Evolutionary conservation across 2,797 vertebrate species (phyloP).

Genomic region (Hyperoplus lanceolatus): DNA sequence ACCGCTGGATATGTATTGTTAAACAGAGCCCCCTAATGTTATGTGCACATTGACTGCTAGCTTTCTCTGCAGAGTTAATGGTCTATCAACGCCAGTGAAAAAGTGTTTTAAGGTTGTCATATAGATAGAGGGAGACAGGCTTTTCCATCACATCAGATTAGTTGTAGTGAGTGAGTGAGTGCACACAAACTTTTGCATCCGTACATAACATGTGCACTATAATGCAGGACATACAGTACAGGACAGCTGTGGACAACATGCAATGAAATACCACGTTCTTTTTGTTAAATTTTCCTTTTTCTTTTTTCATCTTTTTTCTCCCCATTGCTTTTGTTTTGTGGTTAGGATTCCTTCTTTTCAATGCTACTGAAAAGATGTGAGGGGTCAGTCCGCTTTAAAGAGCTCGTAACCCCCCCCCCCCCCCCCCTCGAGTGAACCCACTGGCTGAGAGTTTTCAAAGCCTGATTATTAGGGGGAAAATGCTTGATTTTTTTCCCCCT

Average conservation of each 20-base stretch:
- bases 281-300: background rate
- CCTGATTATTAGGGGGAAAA: no score
- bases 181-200: no score
- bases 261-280: background rate
- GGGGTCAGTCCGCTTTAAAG: background rate
- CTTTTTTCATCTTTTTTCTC: background rate
- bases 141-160: no score
- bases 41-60: background rate
- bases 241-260: background rate
- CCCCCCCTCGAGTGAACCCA: background rate
- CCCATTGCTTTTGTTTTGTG: no score
- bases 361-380: slow-evolving; percentile 6
- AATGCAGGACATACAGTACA: no score
- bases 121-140: no score
- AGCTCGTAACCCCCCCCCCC: background rate
- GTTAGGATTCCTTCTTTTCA: background rate
- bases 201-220: no score
- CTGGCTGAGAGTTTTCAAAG: background rate
- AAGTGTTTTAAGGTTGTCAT: no score
- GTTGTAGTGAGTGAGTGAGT: no score
- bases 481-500: background rate
- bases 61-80: background rate
- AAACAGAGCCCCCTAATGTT: background rate
- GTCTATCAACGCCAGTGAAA: background rate
- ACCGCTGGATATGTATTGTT: background rate